Evolutionary conservation across 2,888 invertebrate species (phyloP).

Genomic region (Belgica antarctica): DNA sequence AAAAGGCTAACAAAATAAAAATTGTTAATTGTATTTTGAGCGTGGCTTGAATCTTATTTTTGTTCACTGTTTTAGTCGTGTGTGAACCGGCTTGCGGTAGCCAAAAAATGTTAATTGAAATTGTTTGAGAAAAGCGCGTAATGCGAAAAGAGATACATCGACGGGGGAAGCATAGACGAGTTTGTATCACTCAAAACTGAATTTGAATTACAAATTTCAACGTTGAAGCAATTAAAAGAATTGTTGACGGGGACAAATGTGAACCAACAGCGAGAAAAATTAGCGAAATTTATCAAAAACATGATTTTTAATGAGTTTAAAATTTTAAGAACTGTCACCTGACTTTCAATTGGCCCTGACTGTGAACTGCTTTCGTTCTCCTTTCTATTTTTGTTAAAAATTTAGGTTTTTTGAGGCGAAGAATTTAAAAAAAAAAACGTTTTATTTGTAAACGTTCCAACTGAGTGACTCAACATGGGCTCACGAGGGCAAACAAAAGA

Average conservation of each 20-base stretch:
- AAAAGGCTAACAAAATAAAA: neutral
- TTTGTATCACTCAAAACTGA: neutral
- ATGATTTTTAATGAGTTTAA: too few relatives aligned
- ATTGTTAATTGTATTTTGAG: slow-evolving; percentile 24
- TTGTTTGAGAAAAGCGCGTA: neutral
- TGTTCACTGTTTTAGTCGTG: neutral
- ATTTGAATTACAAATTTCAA: slow-evolving; percentile 17
- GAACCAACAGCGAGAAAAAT: too few relatives aligned
- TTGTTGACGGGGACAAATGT: too few relatives aligned
- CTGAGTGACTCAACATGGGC: slow-evolving; percentile 34
- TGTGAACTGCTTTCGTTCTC: too few relatives aligned
- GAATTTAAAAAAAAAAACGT: too few relatives aligned
- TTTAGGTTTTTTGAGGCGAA: too few relatives aligned
- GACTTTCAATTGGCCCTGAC: too few relatives aligned
- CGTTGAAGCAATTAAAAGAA: too few relatives aligned
- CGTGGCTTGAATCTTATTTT: slow-evolving; percentile 20
- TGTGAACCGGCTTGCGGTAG: slow-evolving; percentile 26
- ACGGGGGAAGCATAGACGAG: neutral
- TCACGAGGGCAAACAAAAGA: neutral
- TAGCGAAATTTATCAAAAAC: too few relatives aligned
- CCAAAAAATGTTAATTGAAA: slow-evolving; percentile 21
- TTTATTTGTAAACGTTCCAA: slow-evolving; percentile 26
- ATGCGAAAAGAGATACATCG: neutral
- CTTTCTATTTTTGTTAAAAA: neutral
- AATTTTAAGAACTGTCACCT: too few relatives aligned